Evolutionary conservation across 2,888 invertebrate genomes (phyloP).

Genomic region (Epiblema foenella): DNA sequence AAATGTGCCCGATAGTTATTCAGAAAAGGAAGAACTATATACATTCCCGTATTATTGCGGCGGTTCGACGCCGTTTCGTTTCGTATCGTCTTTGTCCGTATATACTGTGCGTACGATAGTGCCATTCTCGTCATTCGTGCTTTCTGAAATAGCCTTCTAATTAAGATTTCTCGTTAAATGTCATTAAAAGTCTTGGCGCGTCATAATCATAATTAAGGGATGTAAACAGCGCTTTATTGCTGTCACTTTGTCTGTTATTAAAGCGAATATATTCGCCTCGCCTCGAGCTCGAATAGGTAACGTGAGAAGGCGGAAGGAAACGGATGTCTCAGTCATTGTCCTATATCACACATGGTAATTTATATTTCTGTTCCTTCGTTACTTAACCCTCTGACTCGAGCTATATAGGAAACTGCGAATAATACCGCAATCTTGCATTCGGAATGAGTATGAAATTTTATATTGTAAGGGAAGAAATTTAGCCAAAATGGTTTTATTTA

Average conservation of each 20-base stretch:
- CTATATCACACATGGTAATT: constrained; percentile 18
- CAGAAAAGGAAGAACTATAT: too few relatives aligned
- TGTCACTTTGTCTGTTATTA: constrained; percentile 30
- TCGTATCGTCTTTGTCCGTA: too few relatives aligned
- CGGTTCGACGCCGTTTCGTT: too few relatives aligned
- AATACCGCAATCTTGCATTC: background rate
- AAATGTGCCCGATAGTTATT: too few relatives aligned
- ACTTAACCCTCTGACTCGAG: background rate
- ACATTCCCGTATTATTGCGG: too few relatives aligned
- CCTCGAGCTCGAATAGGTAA: background rate
- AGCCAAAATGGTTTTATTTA: background rate
- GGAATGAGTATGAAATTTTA: background rate
- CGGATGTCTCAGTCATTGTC: constrained; percentile 32
- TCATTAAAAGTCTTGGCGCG: constrained; percentile 8
- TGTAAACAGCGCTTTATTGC: constrained; percentile 16
- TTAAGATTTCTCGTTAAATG: constrained; percentile 1
- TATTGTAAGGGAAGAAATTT: background rate
- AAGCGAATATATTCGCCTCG: constrained; percentile 19
- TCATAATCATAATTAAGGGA: constrained; percentile 20
- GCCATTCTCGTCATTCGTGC: too few relatives aligned
- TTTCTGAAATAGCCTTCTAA: background rate
- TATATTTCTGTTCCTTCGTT: constrained; percentile 21
- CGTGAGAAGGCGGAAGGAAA: constrained; percentile 23
- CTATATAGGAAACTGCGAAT: background rate
- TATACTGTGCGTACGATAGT: too few relatives aligned